Percentiles rank a stretch among this genome's conserved stretches.
Evolutionary conservation across 2,888 invertebrate genomes (phyloP).

Genomic region (Quadroppia sp.): DNA sequence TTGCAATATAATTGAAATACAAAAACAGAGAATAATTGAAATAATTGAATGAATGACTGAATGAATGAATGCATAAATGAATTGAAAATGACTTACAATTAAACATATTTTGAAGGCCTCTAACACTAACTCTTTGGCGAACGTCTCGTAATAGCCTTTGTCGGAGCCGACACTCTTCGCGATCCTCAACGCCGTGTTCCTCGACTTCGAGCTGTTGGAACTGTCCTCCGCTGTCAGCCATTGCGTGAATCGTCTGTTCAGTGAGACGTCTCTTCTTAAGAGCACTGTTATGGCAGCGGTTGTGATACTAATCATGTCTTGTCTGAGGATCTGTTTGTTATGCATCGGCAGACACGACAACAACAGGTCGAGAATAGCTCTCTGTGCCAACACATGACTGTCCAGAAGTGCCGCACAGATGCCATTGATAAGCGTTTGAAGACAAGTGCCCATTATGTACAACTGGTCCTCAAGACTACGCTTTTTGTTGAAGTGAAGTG

Average conservation of each 20-base stretch:
- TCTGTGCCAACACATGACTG: slow-evolving; percentile 70
- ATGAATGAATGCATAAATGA: neutral
- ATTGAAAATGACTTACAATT: slow-evolving; percentile 38
- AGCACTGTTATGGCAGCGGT: slow-evolving; percentile 68
- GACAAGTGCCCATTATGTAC: slow-evolving; percentile 75
- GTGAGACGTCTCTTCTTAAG: slow-evolving; percentile 78
- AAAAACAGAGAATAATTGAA: too few relatives aligned
- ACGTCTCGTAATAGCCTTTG: slow-evolving; percentile 61
- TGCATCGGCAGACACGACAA: slow-evolving; percentile 78
- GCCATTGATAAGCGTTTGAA: slow-evolving; percentile 74
- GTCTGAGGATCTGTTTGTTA: slow-evolving; percentile 61
- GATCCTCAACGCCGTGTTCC: slow-evolving; percentile 13
- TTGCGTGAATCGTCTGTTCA: slow-evolving; percentile 76
- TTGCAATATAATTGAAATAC: neutral
- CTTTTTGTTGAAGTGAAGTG: slow-evolving; percentile 73
- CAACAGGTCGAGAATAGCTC: slow-evolving; percentile 76
- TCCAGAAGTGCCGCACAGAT: slow-evolving; percentile 76
- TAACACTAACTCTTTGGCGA: slow-evolving; percentile 59
- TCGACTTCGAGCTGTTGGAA: slow-evolving; percentile 37
- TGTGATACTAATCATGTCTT: slow-evolving; percentile 67
- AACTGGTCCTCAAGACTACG: slow-evolving; percentile 74
- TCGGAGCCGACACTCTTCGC: slow-evolving; percentile 36
- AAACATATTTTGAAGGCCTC: slow-evolving; percentile 59
- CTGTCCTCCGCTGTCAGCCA: slow-evolving; percentile 72
- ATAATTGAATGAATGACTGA: neutral